Evolutionary conservation across 2,797 vertebrate genomes (phyloP).

Genomic region (Tokudaia muenninki): DNA sequence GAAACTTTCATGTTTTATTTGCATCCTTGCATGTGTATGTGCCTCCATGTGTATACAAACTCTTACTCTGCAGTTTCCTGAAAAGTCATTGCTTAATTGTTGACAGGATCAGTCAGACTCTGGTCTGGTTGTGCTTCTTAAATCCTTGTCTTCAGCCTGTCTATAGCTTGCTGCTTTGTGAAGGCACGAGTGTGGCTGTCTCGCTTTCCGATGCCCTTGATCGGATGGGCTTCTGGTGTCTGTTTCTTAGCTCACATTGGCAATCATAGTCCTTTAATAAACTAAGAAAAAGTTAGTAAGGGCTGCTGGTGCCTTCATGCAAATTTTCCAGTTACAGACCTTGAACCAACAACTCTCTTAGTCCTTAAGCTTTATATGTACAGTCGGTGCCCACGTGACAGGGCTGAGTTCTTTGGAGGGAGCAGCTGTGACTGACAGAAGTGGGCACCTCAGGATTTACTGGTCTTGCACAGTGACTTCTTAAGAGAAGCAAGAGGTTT

Average conservation of each 20-base stretch:
- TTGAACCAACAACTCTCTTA: not conserved
- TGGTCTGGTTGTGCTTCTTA: not conserved
- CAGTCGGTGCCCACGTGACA: not conserved
- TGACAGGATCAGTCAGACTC: not conserved
- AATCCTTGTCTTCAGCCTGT: not conserved
- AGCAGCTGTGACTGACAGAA: not conserved
- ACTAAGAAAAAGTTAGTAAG: not conserved
- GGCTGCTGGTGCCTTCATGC: not conserved
- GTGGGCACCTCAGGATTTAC: not conserved
- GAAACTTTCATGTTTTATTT: not conserved
- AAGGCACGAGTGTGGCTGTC: not conserved
- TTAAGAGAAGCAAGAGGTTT: conserved; percentile 48
- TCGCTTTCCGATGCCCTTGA: not conserved
- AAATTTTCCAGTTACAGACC: conserved; percentile 12
- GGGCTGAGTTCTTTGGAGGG: not conserved
- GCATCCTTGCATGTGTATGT: not conserved
- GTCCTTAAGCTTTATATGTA: conserved; percentile 17
- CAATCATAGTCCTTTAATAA: conserved; percentile 10
- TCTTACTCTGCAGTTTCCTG: not conserved
- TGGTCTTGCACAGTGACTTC: not conserved
- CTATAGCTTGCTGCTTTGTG: not conserved
- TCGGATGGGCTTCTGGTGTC: not conserved
- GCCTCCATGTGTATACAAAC: not conserved
- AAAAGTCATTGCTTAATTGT: not conserved
- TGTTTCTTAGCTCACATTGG: not conserved